Evolutionary conservation across 2,113 vertebrate species (phyloP).

Genomic region (Pycnonotus jocosus): DNA sequence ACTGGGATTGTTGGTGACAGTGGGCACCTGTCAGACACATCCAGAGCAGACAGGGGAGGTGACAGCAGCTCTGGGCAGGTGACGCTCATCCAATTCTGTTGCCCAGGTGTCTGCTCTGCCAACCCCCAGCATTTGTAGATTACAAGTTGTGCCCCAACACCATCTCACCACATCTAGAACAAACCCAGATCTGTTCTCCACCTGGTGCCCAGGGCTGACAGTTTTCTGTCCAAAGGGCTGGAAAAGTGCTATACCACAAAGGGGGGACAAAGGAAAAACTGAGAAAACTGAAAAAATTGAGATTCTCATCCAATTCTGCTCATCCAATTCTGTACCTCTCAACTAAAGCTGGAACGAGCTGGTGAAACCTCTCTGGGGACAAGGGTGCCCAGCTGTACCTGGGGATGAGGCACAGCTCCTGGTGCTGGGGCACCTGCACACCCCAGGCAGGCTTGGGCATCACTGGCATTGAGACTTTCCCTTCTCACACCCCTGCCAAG

Average conservation of each 20-base stretch:
- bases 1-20: neutral
- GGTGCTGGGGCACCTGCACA: neutral
- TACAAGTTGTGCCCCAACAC: neutral
- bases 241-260: neutral
- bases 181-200: neutral
- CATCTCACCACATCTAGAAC: neutral
- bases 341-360: neutral
- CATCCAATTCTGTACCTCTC: neutral
- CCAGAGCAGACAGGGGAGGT: neutral
- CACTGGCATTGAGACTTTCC: neutral
- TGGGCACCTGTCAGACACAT: neutral
- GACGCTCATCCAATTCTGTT: too few species aligned
- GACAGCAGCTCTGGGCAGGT: neutral
- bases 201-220: neutral
- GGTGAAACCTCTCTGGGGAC: neutral
- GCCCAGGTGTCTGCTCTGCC: neutral
- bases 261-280: neutral
- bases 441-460: neutral
- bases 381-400: neutral
- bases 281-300: neutral
- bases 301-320: neutral
- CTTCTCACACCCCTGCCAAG: neutral
- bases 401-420: neutral
- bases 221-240: neutral
- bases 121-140: neutral